Base-by-base conservation (phyloP, 2,888 invertebrate species). In the Microdon myrmicae region DNA sequence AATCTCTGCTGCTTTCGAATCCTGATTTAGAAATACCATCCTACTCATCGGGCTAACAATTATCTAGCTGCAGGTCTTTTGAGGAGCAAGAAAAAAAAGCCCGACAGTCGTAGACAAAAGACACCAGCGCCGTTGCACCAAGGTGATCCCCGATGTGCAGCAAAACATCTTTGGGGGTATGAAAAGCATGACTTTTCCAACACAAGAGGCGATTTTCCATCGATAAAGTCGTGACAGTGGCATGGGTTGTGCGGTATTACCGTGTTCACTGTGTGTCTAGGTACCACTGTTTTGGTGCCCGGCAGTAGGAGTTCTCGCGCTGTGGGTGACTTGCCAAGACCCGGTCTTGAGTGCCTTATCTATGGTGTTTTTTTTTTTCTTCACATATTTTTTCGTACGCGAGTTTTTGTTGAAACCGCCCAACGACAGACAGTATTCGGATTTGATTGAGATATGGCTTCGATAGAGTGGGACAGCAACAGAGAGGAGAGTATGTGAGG, bases 131-230 rank as follows among this genome's bases (percentile, higher is more conserved):
- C n/a, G 5, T 10, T 10, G 37, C 26, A 39, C 26, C 45, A 47
- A 56, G 56, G 64, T 64, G 64, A 64, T 64, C 64, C 41, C 58
- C 23, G 51, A 56, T 64, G 64, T 58, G 67, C 60, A 54, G 54
- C 55, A 60, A 51, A 60, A 68, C 68, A 68, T 67, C 60, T 55
- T 59, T 66, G 53, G 59, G 68, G 69, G 69, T 68, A 68, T 56
- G 69, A 69, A 69, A 67, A 69, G 69, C 69, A 69, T 69, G 68
- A 69, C 69, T 69, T 67, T 68, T 68, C 68, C 69, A 69, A 69
- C 69, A 69, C 69, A 69, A 68, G 61, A 69, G 69, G 69, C 69
- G 69, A 69, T 69, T 69, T 67, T 60, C 53, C 47, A 51, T 56
- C 67, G 69, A 69, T 69, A 69, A 69, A 69, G 69, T 69, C 69